Base-by-base conservation (phyloP, 1,140 invertebrate species). In the Drosophila aff. region DNA sequence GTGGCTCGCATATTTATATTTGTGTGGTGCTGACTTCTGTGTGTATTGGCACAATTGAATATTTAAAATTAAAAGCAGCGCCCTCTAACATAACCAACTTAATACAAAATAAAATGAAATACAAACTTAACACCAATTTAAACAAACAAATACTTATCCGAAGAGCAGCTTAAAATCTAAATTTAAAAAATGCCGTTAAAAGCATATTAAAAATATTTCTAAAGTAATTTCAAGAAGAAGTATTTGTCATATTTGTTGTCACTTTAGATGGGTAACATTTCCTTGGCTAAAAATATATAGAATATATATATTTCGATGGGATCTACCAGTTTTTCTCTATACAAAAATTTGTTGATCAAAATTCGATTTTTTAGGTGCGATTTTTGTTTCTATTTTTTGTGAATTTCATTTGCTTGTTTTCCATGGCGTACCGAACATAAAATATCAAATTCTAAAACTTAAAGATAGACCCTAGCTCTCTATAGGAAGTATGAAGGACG, bases 221-320 rank as follows among this genome's bases (percentile, higher is more conserved):
- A 31, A 41, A 58, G 16, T 43, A 4, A 23, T 33, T 16, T 23
- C 13, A 23, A n/a, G 21, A 21, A 16, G 21, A 4, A 31, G 13
- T 28, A 23, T 13, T 28, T 36, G 21, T 55, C 40, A 18, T 36
- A 57, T 52, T 53, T 36, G 4, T 4, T 67, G 63, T 67, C 36
- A 28, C 26, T 38, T 43, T 41, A 49, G 40, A 61, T 74, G 58
- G 38, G 49, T 26, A 62, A 73, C 60, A 65, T 64, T 75, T 53
- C 43, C 66, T 67, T 33, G 26, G 26, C 53, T 38, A 62, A 62
- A 75, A 55, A 75, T 63, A 61, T 62, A 62, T 49, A 52, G 31
- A 57, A 46, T 55, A 63, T 63, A 65, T 50, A 43, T 65, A 75
- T 66, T 76, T 76, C 74, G 74, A 75, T 76, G 74, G 74, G 74